A percentile compares a stretch with the other conserved stretches of the same genome.
phyloP scores from a whole-genome alignment of 2,888 invertebrate genomes.

The Cerceris rybyensis region DNA sequence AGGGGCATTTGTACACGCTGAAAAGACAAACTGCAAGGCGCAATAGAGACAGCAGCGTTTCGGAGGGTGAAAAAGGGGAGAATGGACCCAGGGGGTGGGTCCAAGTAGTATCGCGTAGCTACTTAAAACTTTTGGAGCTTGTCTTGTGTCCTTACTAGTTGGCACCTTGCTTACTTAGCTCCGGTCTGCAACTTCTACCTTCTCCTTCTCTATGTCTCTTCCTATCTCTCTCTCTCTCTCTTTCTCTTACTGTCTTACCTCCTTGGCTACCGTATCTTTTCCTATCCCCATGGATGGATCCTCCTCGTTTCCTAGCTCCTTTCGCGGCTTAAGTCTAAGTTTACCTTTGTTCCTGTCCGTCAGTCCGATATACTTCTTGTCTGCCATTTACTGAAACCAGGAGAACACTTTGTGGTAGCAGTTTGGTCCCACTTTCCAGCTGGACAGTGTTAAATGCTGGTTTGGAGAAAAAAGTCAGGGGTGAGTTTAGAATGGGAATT shows the following conservation, averaged over 20 bases:
- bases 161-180: conserved; percentile 70
- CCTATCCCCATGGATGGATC: conserved; percentile 4
- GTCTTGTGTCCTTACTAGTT: conserved; percentile 67
- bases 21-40: conserved; percentile 57
- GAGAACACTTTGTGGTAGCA: neutral
- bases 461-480: neutral
- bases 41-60: conserved; percentile 46
- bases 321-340: conserved; percentile 69
- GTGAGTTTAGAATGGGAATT: too few species aligned
- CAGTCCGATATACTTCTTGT: conserved; percentile 61
- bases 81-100: conserved; percentile 23
- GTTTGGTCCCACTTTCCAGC: neutral
- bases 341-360: conserved; percentile 75
- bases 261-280: neutral
- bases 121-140: conserved; percentile 66
- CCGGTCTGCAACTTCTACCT: conserved; percentile 62
- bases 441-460: neutral
- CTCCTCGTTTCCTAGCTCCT: neutral
- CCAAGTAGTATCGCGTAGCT: conserved; percentile 58
- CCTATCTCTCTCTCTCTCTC: conserved; percentile 3
- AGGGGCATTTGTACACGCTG: conserved; percentile 31
- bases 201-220: conserved; percentile 44
- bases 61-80: conserved; percentile 11
- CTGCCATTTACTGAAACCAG: conserved; percentile 4
- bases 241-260: neutral